Evolutionary conservation across 2,797 vertebrate species (phyloP).

Genomic region (Hylomyscus alleni): DNA sequence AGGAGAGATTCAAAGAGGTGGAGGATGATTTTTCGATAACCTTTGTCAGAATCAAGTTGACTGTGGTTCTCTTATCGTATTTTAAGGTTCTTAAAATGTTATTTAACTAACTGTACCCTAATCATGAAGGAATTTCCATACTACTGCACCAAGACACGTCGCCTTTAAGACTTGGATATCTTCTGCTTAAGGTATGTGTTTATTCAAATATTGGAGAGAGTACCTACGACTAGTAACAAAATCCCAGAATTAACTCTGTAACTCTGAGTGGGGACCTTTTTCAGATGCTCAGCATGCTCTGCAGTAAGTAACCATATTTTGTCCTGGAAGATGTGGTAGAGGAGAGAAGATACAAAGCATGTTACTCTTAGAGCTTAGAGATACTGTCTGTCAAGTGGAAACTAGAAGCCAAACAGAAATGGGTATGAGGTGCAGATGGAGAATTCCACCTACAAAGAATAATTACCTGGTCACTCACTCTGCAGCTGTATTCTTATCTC

Average conservation of each 20-base stretch:
- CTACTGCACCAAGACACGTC: not conserved
- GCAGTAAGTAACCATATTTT: not conserved
- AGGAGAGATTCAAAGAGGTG: not conserved
- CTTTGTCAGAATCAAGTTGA: not conserved
- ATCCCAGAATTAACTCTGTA: too few relatives aligned
- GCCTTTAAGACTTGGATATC: not conserved
- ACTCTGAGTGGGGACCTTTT: too few relatives aligned
- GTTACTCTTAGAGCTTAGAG: not conserved
- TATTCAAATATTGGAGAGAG: not conserved
- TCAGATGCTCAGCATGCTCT: fast-evolving
- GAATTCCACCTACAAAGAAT: not conserved
- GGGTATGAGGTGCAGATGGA: not conserved
- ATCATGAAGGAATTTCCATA: not conserved
- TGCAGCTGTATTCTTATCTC: not conserved
- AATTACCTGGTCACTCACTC: not conserved
- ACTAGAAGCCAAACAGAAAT: not conserved
- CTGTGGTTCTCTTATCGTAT: not conserved
- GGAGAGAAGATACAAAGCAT: not conserved
- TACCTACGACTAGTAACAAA: not conserved
- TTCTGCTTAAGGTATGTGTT: not conserved
- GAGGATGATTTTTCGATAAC: not conserved
- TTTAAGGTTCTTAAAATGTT: not conserved
- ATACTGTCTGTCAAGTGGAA: not conserved
- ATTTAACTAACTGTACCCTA: not conserved
- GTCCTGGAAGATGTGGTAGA: not conserved